These are phyloP conservation scores for Ethmia dodecea DNA, from an alignment of 2,888 invertebrate genomes.

Conservation along the genomic window DNA sequence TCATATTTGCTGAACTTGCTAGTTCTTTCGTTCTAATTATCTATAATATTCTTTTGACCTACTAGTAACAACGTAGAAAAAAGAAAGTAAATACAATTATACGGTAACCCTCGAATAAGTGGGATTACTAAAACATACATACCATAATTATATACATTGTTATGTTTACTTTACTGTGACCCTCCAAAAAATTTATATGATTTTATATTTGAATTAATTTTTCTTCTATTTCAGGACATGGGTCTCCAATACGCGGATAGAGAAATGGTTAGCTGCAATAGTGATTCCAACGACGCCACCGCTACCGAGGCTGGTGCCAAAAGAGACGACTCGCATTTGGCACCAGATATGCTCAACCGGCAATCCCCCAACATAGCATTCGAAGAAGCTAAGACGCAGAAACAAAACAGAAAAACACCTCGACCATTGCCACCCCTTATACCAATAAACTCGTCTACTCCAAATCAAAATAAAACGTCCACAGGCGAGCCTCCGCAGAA, in stretches of 20 bases:
- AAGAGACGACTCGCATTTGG: constrained; percentile 36
- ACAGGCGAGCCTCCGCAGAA: constrained; percentile 62
- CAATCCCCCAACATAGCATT: constrained; percentile 33
- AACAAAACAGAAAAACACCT: constrained; percentile 54
- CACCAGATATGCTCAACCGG: constrained; percentile 33
- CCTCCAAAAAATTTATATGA: too few species aligned
- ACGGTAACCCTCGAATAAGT: too few species aligned
- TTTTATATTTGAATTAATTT: too few species aligned
- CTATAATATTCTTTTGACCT: too few species aligned
- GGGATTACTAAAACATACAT: too few species aligned
- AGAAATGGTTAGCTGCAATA: constrained; percentile 58
- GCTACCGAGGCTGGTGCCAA: constrained; percentile 33
- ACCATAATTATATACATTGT: too few species aligned
- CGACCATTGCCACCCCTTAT: constrained; percentile 87
- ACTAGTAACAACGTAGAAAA: too few species aligned
- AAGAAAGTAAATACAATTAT: too few species aligned
- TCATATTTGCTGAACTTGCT: too few species aligned
- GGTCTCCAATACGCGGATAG: constrained; percentile 54
- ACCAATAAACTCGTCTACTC: constrained; percentile 78
- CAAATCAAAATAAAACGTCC: constrained; percentile 53
- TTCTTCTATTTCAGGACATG: constrained; percentile 60
- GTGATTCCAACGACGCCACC: constrained; percentile 60
- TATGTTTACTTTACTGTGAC: too few species aligned
- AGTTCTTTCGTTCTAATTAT: too few species aligned
- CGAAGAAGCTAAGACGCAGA: constrained; percentile 46